phyloP scores from a whole-genome alignment of 2,888 invertebrate species.

The Fabriciana adippe region DNA sequence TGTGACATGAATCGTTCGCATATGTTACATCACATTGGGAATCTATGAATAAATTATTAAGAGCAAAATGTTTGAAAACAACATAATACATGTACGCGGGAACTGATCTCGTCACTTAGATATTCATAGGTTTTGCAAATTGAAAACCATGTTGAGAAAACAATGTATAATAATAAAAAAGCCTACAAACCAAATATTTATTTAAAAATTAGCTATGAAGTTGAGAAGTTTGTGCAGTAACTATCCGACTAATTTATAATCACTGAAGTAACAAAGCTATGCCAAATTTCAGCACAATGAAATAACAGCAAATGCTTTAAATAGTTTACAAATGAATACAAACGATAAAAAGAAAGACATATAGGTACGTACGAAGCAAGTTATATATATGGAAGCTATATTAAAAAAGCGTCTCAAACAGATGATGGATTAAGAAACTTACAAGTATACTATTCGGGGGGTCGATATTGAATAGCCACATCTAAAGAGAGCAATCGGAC shows the following conservation, averaged over 20 bases:
- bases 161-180: neutral
- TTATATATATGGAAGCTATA: too few species aligned
- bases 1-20: neutral
- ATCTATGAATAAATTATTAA: constrained; percentile 1
- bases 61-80: neutral
- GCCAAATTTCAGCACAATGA: too few species aligned
- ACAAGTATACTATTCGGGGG: neutral
- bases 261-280: too few species aligned
- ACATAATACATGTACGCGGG: neutral
- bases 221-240: neutral
- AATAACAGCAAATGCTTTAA: too few species aligned
- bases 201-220: neutral
- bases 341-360: too few species aligned
- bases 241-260: too few species aligned
- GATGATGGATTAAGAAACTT: constrained; percentile 7
- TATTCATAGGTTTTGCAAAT: neutral
- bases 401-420: neutral
- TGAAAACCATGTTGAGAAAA: neutral
- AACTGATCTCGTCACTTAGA: constrained; percentile 7
- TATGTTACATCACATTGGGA: neutral
- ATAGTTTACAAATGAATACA: too few species aligned
- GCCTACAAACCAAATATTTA: neutral
- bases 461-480: constrained; percentile 5
- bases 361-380: too few species aligned
- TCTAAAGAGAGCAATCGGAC: constrained; percentile 18